Percentiles rank a stretch among this genome's conserved stretches.
These are phyloP conservation scores for Polydrusus pterygomalis DNA, from an alignment of 2,888 invertebrate genomes.

Conservation along the genomic window DNA sequence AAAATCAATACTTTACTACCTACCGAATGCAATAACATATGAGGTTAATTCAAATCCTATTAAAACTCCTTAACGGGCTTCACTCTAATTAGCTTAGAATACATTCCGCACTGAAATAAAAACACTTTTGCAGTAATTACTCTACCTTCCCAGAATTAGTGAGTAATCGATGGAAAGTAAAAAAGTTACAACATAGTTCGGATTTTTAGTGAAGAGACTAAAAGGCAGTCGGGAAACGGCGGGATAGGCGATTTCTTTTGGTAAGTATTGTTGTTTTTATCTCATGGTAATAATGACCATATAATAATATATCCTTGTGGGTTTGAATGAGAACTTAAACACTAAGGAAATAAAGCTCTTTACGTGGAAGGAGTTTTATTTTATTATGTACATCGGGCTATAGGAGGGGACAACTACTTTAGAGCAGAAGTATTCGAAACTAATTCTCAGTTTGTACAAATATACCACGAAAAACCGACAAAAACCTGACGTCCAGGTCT, in stretches of 20 bases:
- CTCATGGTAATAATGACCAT: too few species aligned
- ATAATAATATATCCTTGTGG: too few species aligned
- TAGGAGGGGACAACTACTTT: too few species aligned
- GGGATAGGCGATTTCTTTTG: slow-evolving; percentile 30
- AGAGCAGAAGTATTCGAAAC: too few species aligned
- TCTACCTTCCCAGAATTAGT: slow-evolving; percentile 46
- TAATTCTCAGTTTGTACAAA: too few species aligned
- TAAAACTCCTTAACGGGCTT: slow-evolving; percentile 52
- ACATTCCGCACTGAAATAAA: slow-evolving; percentile 39
- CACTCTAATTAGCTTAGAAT: slow-evolving; percentile 51
- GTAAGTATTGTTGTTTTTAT: slow-evolving; percentile 12
- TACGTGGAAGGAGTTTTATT: too few species aligned
- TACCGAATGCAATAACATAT: background rate
- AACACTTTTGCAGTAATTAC: slow-evolving; percentile 50
- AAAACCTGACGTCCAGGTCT: too few species aligned
- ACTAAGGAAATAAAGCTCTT: too few species aligned
- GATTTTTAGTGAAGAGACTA: slow-evolving; percentile 35
- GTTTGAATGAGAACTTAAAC: too few species aligned
- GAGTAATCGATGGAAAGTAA: slow-evolving; percentile 52
- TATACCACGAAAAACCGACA: too few species aligned
- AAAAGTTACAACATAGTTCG: slow-evolving; percentile 43
- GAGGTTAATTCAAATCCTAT: slow-evolving; percentile 49
- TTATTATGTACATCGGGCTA: too few species aligned
- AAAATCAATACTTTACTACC: background rate
- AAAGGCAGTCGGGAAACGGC: slow-evolving; percentile 32